Evolutionary conservation across 2,797 vertebrate genomes (phyloP), one percentile per base, ranked within the genome.

Genomic region (Phataginus tricuspis): DNA sequence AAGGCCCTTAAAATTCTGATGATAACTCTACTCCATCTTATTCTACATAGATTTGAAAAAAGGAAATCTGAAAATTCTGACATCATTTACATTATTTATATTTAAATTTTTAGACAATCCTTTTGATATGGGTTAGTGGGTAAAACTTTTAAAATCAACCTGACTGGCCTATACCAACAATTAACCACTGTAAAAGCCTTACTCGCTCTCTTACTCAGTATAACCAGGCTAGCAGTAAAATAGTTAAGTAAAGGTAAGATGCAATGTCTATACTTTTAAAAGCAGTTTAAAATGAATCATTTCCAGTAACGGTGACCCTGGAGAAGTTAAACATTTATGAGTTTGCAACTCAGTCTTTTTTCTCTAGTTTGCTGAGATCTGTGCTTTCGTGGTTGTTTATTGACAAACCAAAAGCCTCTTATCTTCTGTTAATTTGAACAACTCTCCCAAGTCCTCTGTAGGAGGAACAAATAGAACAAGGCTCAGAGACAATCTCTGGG

Each of bases 271-370:
- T 72, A 59, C 63, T 94, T 95, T 82, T 25, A 95, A 96, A 91
- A 85, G 29, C 42, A 55, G 82, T 77, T 75, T 63, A 82, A 95
- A 96, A 66, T 15, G 53, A 91, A 18, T 42, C 49, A 82, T 72
- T 80, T 94, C 83, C 89, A 63, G 16, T 57, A 86, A 92, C 0
- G 9, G 68, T 96, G 93, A 96, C 94, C 96, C 69, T 72, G 86
- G 49, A 90, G 49, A 96, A 97, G 97, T 97, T 97, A 98, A 97
- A 98, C 94, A 97, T 96, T 98, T 66, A 97, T 84, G 89, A 55
- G 55, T 91, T 83, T 93, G 96, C 18, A 1, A 91, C 51, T 69
- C 51, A 13, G 80, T 86, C 12, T 23, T 71, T 92, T 92, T 93
- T 63, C 21, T 93, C 64, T 83, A n/a, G 88, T 96, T 96, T 97